A percentile compares a stretch with the other conserved stretches of the same genome.
Evolutionary conservation across 92 coral and sea anemone species (phyloP).

Genomic region (Epizoanthus illoricatus): DNA sequence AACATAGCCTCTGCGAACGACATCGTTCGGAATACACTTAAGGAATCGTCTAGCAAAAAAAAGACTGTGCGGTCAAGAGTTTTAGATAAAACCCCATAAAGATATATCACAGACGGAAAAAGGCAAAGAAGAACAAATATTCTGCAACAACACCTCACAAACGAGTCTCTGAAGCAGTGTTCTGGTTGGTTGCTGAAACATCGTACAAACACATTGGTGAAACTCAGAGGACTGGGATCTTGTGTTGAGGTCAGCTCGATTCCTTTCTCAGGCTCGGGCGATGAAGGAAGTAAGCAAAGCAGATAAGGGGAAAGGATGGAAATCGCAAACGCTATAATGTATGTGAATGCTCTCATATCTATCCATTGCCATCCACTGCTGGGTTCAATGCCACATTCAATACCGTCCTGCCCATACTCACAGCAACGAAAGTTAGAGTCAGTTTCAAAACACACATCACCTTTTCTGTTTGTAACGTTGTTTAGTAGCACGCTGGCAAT

Average conservation of each 20-base stretch:
- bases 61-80: background rate
- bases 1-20: too few relatives aligned
- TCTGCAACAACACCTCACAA: background rate
- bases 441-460: background rate
- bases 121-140: background rate
- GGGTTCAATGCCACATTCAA: background rate
- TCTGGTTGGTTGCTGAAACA: constrained; percentile 1
- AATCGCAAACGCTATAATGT: background rate
- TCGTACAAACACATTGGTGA: background rate
- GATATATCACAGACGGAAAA: background rate
- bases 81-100: background rate
- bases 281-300: background rate
- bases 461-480: background rate
- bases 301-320: background rate
- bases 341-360: background rate
- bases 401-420: background rate
- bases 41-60: too few relatives aligned
- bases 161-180: background rate
- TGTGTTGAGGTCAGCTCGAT: background rate
- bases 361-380: background rate
- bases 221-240: background rate
- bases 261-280: background rate
- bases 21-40: too few relatives aligned
- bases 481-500: too few relatives aligned
- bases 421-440: background rate